These are phyloP conservation scores for Pedetes capensis DNA, from an alignment of 2,113 vertebrate genomes.

Conservation along the genomic window DNA sequence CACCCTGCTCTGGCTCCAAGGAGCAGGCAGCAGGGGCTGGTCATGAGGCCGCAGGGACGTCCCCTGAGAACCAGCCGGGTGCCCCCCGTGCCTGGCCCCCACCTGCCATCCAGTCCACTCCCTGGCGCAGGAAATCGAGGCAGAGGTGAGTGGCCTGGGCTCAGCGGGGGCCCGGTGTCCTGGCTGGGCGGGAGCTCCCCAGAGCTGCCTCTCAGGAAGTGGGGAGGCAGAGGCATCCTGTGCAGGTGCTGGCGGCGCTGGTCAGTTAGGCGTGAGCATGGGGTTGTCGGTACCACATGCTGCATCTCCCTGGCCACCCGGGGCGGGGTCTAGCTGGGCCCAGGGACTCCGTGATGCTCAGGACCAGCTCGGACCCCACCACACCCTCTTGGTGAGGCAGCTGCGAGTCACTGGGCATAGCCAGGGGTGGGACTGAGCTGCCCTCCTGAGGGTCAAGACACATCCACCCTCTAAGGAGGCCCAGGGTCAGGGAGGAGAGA, in stretches of 20 bases:
- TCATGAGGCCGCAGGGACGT: too few species aligned
- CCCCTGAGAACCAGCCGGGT: not conserved
- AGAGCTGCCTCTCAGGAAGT: fast-evolving
- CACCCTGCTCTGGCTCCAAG: fast-evolving
- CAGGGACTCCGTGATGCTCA: not conserved
- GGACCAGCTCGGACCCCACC: too few species aligned
- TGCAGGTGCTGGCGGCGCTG: not conserved
- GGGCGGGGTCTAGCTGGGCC: not conserved
- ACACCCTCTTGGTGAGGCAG: not conserved
- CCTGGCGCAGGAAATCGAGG: fast-evolving
- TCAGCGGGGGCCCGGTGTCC: not conserved
- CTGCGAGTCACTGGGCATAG: fast-evolving
- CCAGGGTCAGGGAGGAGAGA: too few species aligned
- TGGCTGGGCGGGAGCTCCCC: not conserved
- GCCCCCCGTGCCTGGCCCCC: not conserved
- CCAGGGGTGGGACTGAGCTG: fast-evolving
- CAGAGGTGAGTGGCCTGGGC: not conserved
- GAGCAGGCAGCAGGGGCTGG: not conserved
- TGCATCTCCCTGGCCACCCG: not conserved
- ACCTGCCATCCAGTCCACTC: not conserved
- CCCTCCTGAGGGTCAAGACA: too few species aligned
- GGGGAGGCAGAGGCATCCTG: not conserved
- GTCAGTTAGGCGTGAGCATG: too few species aligned
- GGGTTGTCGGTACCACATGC: not conserved
- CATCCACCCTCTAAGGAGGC: too few species aligned